Conservation (phyloP, 2,888 invertebrate species). For the Sarcophaga subvicina region DNA sequence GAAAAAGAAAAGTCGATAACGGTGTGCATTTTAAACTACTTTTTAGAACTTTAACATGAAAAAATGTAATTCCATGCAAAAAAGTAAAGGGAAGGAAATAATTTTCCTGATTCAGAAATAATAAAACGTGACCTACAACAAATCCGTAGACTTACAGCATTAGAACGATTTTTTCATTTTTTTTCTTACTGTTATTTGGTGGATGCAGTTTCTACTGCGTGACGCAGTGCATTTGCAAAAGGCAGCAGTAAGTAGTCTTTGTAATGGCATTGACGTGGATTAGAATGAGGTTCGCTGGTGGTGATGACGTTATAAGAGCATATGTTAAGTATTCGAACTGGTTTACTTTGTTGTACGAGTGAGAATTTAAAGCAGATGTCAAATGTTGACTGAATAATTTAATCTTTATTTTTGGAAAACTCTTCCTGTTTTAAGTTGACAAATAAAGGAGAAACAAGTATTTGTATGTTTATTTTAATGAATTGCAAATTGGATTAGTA, state of each 20-base stretch:
- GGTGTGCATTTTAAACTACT: slow-evolving; percentile 1
- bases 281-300: neutral
- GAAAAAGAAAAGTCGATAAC: neutral
- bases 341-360: slow-evolving; percentile 42
- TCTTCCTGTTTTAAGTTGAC: slow-evolving; percentile 12
- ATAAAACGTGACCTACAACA: slow-evolving; percentile 70
- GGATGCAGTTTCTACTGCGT: slow-evolving; percentile 33
- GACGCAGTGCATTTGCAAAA: neutral
- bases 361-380: slow-evolving; percentile 62
- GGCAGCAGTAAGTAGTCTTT: neutral
- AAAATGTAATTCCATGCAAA: neutral
- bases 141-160: slow-evolving; percentile 70
- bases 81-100: slow-evolving; percentile 16
- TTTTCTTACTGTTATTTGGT: neutral
- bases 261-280: slow-evolving; percentile 1
- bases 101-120: slow-evolving; percentile 2
- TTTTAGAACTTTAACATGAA: slow-evolving; percentile 5
- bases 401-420: slow-evolving; percentile 39
- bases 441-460: slow-evolving; percentile 56
- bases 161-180: slow-evolving; percentile 52
- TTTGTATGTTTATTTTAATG: slow-evolving; percentile 51
- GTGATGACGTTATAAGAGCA: slow-evolving; percentile 40
- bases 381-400: slow-evolving; percentile 49
- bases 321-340: slow-evolving; percentile 49
- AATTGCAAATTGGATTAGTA: neutral